Evolutionary conservation across 2,888 invertebrate genomes (phyloP).

Genomic region (Resseliella maxima): DNA sequence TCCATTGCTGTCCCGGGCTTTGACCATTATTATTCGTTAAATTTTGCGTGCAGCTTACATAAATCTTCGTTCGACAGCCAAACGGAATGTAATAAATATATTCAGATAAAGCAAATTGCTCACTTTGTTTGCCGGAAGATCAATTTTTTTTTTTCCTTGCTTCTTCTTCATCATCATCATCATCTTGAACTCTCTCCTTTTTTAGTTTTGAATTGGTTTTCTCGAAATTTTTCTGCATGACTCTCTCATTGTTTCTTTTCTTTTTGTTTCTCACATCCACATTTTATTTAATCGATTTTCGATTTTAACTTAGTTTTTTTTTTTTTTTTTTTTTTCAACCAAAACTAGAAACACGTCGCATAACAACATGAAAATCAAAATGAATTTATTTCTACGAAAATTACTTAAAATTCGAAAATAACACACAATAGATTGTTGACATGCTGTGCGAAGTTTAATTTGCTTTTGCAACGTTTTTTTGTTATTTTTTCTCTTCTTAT

Average conservation of each 20-base stretch:
- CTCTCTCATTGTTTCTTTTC: background rate
- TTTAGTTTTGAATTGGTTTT: background rate
- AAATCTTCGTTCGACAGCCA: constrained; percentile 23
- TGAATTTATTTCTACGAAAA: background rate
- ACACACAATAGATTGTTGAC: constrained; percentile 28
- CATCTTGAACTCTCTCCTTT: background rate
- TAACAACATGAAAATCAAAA: too few species aligned
- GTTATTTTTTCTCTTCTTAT: background rate
- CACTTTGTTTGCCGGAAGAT: constrained; percentile 41
- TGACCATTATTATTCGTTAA: background rate
- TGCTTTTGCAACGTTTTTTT: background rate
- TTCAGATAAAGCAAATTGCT: constrained; percentile 24
- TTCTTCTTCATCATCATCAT: background rate
- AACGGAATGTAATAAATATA: constrained; percentile 32
- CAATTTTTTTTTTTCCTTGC: background rate
- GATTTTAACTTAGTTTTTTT: background rate
- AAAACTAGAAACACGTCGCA: background rate
- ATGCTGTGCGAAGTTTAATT: constrained; percentile 53
- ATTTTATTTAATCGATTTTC: constrained; percentile 12
- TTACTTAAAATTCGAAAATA: background rate
- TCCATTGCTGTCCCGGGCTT: background rate
- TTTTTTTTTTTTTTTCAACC: background rate
- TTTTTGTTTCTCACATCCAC: background rate
- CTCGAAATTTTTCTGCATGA: constrained; percentile 2
- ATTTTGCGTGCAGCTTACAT: background rate